A percentile compares a stretch with the other conserved stretches of the same genome.
These are phyloP conservation scores for Thalassaphorura encarpata DNA, from an alignment of 1,140 invertebrate species.

Conservation along the genomic window DNA sequence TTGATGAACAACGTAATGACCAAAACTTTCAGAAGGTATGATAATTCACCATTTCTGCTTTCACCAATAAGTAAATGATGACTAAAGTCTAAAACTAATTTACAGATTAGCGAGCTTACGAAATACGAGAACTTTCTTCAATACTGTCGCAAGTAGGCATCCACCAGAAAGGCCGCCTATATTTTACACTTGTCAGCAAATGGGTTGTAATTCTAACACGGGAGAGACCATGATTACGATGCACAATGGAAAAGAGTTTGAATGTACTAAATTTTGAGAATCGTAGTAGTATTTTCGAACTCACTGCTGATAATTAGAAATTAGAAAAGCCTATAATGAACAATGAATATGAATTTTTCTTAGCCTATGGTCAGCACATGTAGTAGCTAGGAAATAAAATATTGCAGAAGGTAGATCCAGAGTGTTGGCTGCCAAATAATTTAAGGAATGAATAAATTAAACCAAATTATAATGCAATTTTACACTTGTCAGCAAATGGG, in stretches of 20 bases:
- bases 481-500: neutral
- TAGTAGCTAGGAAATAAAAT: too few species aligned
- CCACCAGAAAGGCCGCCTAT: neutral
- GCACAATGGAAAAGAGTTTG: neutral
- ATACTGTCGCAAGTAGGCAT: neutral
- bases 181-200: neutral
- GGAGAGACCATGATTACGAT: neutral
- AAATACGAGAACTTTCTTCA: conserved; percentile 5
- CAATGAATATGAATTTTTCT: too few species aligned
- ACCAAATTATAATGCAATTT: too few species aligned
- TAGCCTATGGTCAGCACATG: too few species aligned
- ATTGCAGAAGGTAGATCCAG: too few species aligned
- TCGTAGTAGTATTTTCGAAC: too few species aligned
- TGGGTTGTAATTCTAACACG: neutral
- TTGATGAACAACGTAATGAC: conserved; percentile 32
- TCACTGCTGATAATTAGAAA: too few species aligned
- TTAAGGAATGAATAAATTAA: too few species aligned
- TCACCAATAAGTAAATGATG: neutral
- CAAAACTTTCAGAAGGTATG: conserved; percentile 31
- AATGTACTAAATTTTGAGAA: conserved; percentile 9
- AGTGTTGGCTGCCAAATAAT: too few species aligned
- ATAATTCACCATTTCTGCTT: neutral
- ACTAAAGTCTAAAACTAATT: neutral
- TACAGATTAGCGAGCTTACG: conserved; percentile 19
- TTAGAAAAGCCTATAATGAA: too few species aligned